A percentile compares a stretch with the other conserved stretches of the same genome.
Evolutionary conservation across 2,113 vertebrate species (phyloP).

Genomic region (Gnathonemus longibarbis): DNA sequence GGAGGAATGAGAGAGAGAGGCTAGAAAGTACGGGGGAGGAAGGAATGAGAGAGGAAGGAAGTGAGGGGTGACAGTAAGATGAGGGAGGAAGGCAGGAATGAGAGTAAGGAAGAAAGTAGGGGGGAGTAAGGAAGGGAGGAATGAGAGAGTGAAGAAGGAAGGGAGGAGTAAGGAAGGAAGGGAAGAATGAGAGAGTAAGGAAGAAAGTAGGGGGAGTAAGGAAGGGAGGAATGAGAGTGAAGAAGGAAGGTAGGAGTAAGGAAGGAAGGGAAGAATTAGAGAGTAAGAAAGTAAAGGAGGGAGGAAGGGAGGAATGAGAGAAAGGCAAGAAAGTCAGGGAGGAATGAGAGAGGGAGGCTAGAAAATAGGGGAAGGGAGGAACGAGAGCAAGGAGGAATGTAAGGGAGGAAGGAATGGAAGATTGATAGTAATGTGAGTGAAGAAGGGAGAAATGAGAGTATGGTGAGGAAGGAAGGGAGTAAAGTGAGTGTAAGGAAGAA

Average conservation of each 20-base stretch:
- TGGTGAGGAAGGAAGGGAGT: background rate
- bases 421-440: too few species aligned
- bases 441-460: too few species aligned
- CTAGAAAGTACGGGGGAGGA: background rate
- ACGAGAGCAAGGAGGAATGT: too few species aligned
- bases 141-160: conserved; percentile 36
- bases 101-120: conserved; percentile 69
- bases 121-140: too few species aligned
- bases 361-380: too few species aligned
- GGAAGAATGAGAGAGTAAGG: background rate
- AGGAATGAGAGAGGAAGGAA: conserved; percentile 76
- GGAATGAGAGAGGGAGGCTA: too few species aligned
- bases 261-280: background rate
- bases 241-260: too few species aligned
- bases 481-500: background rate
- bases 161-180: conserved; percentile 70
- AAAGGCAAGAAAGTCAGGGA: too few species aligned
- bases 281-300: background rate
- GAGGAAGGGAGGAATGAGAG: background rate
- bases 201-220: too few species aligned
- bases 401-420: too few species aligned
- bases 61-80: background rate
- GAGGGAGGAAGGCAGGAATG: conserved; percentile 23
- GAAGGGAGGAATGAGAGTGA: background rate
- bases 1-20: background rate